Conservation (phyloP, 2,113 vertebrate species). For the Eulacestoma nigropectus region DNA sequence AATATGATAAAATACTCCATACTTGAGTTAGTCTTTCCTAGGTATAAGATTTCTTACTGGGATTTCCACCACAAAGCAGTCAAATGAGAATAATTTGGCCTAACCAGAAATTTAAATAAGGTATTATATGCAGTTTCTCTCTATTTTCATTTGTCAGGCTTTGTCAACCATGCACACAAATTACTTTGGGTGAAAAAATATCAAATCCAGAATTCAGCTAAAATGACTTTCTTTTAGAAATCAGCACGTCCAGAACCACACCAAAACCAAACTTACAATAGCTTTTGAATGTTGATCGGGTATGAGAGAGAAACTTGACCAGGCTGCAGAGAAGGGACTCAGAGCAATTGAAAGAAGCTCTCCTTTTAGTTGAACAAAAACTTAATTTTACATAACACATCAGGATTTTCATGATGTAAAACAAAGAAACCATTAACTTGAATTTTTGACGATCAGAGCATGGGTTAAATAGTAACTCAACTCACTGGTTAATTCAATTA, state of each 20-base stretch:
- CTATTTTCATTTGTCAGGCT: background rate
- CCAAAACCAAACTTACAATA: background rate
- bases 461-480: background rate
- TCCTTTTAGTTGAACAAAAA: background rate
- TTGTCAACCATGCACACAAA: background rate
- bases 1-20: background rate
- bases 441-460: background rate
- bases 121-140: background rate
- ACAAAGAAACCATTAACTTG: background rate
- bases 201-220: background rate
- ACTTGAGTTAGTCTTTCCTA: background rate
- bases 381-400: background rate
- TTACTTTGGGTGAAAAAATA: background rate
- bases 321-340: background rate
- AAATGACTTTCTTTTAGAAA: background rate
- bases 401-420: background rate
- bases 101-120: background rate
- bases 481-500: background rate
- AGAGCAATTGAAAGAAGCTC: background rate
- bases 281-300: background rate
- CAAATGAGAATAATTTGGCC: background rate
- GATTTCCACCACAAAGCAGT: background rate
- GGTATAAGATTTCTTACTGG: background rate
- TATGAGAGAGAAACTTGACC: background rate
- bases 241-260: background rate